Base-by-base conservation (phyloP, 1,140 invertebrate species). In the Cydia splendana region DNA sequence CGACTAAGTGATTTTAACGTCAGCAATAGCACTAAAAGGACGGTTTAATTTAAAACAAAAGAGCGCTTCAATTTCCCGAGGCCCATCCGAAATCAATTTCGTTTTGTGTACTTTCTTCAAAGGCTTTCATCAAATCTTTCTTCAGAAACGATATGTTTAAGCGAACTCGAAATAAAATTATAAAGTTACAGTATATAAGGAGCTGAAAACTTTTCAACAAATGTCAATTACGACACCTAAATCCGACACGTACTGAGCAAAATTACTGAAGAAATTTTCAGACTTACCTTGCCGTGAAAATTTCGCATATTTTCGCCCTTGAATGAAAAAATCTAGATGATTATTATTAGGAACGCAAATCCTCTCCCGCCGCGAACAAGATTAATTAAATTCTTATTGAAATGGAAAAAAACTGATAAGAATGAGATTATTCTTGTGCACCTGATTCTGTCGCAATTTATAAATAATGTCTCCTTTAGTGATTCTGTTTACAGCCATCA, bases 91-190 rank as follows among this genome's bases (percentile, higher is more conserved):
- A 71, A 71, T 76, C 65, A 69, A 76, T 69, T 65, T 69, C 45
- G n/a, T n/a, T 69, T 69, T 76, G 65, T 67, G 42, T 45, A 76
- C 75, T 51, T 45, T 71, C 67, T 71, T 71, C 34, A 45, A 45
- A 71, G n/a, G 34, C n/a, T 71, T 71, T 20, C 13, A 71, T 71
- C 67, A 20, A 71, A 42, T 71, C 20, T 69, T 13, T 2, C 3
- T 69, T 53, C n/a, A 69, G 12, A 30, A 69, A 69, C 30, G 28
- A 69, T 38, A 38, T 69, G 65, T 69, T 67, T 34, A n/a, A 71
- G 34, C 67, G 7, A 71, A 42, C 2, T 71, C 34, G 13, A 42
- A 71, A 20, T 18, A 42, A 71, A 71, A 20, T 71, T 71, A 71
- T 38, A 42, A 71, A 45, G n/a, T 71, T 42, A 71, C 34, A 30